A percentile compares a stretch with the other conserved stretches of the same genome.
Evolutionary conservation across 1,140 invertebrate genomes (phyloP).

Genomic region (Camponotus vicinus): DNA sequence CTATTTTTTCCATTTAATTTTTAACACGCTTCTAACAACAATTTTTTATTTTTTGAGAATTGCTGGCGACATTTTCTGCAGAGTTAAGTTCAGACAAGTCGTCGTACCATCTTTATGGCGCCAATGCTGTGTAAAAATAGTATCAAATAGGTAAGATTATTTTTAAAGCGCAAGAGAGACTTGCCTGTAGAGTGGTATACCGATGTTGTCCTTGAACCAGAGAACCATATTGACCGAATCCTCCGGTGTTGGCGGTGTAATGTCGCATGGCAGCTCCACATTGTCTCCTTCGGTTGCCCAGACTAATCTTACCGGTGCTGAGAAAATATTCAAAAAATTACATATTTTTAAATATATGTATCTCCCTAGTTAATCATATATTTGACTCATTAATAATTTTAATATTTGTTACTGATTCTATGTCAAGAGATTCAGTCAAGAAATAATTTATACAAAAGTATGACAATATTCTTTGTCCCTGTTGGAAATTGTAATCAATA

Average conservation of each 20-base stretch:
- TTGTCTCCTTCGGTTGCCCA: constrained; percentile 91
- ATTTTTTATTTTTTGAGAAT: too few species aligned
- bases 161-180: constrained; percentile 67
- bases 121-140: constrained; percentile 26
- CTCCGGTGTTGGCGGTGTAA: constrained; percentile 90
- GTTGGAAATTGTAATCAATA: constrained; percentile 29
- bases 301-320: constrained; percentile 89
- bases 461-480: background rate
- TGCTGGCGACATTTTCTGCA: constrained; percentile 6
- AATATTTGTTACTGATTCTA: background rate
- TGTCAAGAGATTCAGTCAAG: background rate
- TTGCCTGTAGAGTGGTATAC: constrained; percentile 95
- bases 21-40: background rate
- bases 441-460: background rate
- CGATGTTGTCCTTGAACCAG: constrained; percentile 94
- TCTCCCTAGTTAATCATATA: background rate
- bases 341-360: background rate
- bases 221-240: constrained; percentile 93
- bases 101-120: background rate
- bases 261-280: constrained; percentile 93
- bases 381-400: background rate
- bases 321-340: constrained; percentile 63
- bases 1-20: constrained; percentile 20
- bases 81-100: background rate
- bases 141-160: constrained; percentile 3